Percentiles rank a stretch among this genome's conserved stretches.
These are phyloP conservation scores for Podotricha telesiphe DNA, from an alignment of 2,888 invertebrate species.

Conservation along the genomic window DNA sequence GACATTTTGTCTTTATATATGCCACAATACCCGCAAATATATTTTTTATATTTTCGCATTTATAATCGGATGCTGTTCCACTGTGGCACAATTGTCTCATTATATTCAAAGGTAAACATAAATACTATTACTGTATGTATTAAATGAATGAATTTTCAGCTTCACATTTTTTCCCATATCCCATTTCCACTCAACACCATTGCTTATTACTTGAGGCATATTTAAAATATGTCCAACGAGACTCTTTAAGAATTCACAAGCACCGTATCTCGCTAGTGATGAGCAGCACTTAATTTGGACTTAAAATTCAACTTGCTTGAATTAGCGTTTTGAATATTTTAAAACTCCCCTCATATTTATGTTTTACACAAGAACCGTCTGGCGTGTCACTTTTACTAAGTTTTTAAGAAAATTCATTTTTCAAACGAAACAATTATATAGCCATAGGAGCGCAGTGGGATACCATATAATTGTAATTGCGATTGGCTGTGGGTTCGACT, in stretches of 20 bases:
- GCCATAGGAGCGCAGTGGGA: too few species aligned
- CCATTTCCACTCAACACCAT: too few species aligned
- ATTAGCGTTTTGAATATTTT: conserved; percentile 39
- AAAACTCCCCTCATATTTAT: conserved; percentile 26
- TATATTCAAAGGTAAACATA: too few species aligned
- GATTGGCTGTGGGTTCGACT: too few species aligned
- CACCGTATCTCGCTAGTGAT: conserved; percentile 9
- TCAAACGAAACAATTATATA: background rate
- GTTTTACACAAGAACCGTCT: conserved; percentile 24
- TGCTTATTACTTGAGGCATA: background rate
- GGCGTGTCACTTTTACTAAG: conserved; percentile 27
- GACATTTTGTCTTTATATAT: background rate
- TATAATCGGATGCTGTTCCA: too few species aligned
- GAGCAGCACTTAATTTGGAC: conserved; percentile 31
- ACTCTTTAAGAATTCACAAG: conserved; percentile 20
- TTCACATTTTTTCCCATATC: too few species aligned
- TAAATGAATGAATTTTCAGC: too few species aligned
- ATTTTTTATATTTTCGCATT: too few species aligned
- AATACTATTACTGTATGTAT: too few species aligned
- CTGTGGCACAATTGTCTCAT: too few species aligned
- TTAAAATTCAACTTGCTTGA: conserved; percentile 32
- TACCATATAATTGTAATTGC: too few species aligned
- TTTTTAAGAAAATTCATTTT: background rate
- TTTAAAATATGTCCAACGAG: background rate
- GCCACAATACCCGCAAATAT: too few species aligned